Evolutionary conservation across 2,888 invertebrate species (phyloP), one percentile per base, ranked within the genome.

Genomic region (Acanthacorydalis orientalis): DNA sequence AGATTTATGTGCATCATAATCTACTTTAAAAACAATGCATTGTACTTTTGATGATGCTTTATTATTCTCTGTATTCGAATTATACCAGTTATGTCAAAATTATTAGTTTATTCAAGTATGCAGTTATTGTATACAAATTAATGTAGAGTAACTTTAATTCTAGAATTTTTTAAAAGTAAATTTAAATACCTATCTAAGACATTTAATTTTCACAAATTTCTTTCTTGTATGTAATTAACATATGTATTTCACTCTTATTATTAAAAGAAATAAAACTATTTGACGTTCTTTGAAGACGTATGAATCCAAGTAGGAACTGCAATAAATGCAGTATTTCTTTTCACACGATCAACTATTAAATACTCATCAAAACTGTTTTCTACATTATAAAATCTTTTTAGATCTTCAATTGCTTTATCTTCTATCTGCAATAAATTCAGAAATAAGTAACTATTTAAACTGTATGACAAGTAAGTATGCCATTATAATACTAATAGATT

Each of bases 341-440:
- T 67, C 10, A 82, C 79, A 46, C 83, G 69, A 49, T 73, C 69
- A 31, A 88, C 78, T 1, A 78, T 78, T 47, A 89, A 83, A 45
- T 73, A 62, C 62, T 88, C 87, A 55, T 88, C 85, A 39, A 73
- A 73, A 31, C 77, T 68, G 55, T 78, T 75, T 49, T 77, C 75
- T 1, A 77, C 74, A 56, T 80, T 80, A 65, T 90, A 90, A 61
- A 83, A 82, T 49, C 72, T 69, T 48, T 77, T 70, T 49, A 91
- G 64, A 54, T 89, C 86, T 51, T 82, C 78, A 54, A 91, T 86
- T 1, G 90, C 90, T 60, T 78, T 79, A 61, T 91, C 90, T 69
- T 91, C 91, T 54, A 87, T 70, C 83, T 85, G 67, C 35, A 68
- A 64, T 23, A 23, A 4, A 23, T 23, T 23, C 6, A 23, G 3